Percentiles rank a stretch among this genome's conserved stretches.
Conservation (phyloP, 2,888 invertebrate species). For the Volucella bombylans region DNA sequence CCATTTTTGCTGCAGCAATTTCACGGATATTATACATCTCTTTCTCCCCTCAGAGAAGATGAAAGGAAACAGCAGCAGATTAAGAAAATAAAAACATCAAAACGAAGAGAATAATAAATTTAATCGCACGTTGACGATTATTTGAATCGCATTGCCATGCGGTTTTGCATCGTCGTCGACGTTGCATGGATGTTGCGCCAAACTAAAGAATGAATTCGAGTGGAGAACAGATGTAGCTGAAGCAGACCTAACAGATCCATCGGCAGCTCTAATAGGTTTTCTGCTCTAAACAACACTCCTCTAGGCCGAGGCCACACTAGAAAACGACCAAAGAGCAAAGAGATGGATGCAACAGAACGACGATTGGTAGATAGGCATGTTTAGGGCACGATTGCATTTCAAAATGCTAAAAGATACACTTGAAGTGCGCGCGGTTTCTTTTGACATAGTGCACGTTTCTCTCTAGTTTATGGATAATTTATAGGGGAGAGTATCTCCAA, state of each 20-base stretch:
- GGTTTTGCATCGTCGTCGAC: neutral
- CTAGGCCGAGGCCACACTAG: neutral
- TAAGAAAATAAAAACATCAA: neutral
- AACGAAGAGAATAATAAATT: slow-evolving; percentile 46
- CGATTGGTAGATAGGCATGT: slow-evolving; percentile 57
- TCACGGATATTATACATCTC: slow-evolving; percentile 1
- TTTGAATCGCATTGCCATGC: slow-evolving; percentile 41
- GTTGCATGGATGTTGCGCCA: neutral
- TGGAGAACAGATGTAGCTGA: slow-evolving; percentile 11
- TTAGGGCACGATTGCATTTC: slow-evolving; percentile 19
- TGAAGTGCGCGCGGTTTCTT: slow-evolving; percentile 46
- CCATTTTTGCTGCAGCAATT: neutral
- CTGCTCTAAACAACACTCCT: slow-evolving; percentile 8
- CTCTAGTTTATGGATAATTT: slow-evolving; percentile 58
- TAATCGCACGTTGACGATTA: slow-evolving; percentile 61
- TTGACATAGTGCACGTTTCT: slow-evolving; percentile 48
- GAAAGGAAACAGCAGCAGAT: slow-evolving; percentile 8
- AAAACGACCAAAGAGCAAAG: slow-evolving; percentile 17
- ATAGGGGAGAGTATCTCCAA: slow-evolving; percentile 54
- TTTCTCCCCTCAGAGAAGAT: slow-evolving; percentile 19
- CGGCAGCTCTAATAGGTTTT: slow-evolving; percentile 1
- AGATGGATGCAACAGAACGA: slow-evolving; percentile 38
- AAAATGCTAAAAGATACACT: slow-evolving; percentile 7
- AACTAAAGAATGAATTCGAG: slow-evolving; percentile 34
- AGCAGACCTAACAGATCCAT: slow-evolving; percentile 2